phyloP scores from a whole-genome alignment of 2,797 vertebrate species.

The Hydrophis major region DNA sequence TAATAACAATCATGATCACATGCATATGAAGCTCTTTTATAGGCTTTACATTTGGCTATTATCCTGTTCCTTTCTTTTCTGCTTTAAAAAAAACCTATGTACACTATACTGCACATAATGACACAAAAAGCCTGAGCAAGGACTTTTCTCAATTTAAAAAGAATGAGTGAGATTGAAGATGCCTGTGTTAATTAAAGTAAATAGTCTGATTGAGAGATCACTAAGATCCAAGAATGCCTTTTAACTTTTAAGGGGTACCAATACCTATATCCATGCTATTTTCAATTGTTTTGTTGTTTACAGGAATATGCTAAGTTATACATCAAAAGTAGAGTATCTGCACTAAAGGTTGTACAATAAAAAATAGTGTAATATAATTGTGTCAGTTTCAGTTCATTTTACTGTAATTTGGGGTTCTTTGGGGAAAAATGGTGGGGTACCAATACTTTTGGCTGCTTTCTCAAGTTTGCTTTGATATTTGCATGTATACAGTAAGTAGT shows the following conservation, averaged over 20 bases:
- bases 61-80: neutral
- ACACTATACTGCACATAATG: neutral
- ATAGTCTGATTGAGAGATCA: neutral
- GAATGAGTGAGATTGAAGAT: neutral
- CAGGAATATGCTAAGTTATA: neutral
- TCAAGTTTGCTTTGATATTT: neutral
- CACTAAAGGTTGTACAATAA: neutral
- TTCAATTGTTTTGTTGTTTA: neutral
- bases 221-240: neutral
- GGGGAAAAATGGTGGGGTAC: neutral
- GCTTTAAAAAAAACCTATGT: neutral
- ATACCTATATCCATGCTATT: neutral
- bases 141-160: neutral
- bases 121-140: neutral
- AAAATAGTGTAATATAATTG: neutral
- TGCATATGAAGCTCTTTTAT: neutral
- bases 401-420: neutral
- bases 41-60: neutral
- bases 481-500: neutral
- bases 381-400: neutral
- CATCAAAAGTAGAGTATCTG: neutral
- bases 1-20: neutral
- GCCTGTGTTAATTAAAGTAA: neutral
- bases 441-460: neutral
- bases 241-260: neutral